phyloP scores from a whole-genome alignment of 2,797 vertebrate species.

The Pseudomugil tenellus region DNA sequence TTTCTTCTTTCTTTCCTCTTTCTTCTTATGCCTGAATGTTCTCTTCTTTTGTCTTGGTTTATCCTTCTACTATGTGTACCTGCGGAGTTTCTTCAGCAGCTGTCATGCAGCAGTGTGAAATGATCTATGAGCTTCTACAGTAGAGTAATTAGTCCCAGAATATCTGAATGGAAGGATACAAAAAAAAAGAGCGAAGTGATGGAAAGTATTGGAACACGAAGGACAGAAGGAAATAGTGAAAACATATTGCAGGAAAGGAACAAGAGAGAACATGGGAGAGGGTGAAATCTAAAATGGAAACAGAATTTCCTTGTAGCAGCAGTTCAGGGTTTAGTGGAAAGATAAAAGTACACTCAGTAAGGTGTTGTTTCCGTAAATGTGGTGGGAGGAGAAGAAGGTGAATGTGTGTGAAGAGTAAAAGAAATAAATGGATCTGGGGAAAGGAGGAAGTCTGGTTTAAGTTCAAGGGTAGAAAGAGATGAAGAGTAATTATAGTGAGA shows the following conservation, averaged over 20 bases:
- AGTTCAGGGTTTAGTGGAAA: conserved; percentile 3
- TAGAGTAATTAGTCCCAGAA: conserved; percentile 69
- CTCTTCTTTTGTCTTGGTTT: conserved; percentile 29
- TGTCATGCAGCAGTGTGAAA: conserved; percentile 67
- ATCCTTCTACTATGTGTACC: conserved; percentile 38
- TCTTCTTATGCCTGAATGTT: conserved; percentile 10
- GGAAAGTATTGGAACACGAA: conserved; percentile 23
- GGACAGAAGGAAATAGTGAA: conserved; percentile 1
- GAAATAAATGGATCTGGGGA: conserved; percentile 48
- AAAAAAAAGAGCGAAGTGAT: neutral
- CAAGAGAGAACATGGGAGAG: neutral
- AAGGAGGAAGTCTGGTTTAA: conserved; percentile 34
- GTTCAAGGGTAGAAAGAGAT: conserved; percentile 52
- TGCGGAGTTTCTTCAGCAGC: conserved; percentile 68
- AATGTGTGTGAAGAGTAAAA: conserved; percentile 14
- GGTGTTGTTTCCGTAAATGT: conserved; percentile 17
- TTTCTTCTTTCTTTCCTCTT: neutral
- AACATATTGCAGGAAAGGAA: conserved; percentile 1
- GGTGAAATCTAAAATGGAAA: conserved; percentile 28
- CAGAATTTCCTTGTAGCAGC: conserved; percentile 28
- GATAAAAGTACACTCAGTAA: conserved; percentile 16
- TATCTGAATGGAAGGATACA: conserved; percentile 46
- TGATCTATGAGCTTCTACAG: conserved; percentile 70
- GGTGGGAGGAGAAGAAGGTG: conserved; percentile 14
- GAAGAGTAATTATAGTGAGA: conserved; percentile 69